Evolutionary conservation across 2,113 vertebrate species (phyloP).

Genomic region (Silurus meridionalis): DNA sequence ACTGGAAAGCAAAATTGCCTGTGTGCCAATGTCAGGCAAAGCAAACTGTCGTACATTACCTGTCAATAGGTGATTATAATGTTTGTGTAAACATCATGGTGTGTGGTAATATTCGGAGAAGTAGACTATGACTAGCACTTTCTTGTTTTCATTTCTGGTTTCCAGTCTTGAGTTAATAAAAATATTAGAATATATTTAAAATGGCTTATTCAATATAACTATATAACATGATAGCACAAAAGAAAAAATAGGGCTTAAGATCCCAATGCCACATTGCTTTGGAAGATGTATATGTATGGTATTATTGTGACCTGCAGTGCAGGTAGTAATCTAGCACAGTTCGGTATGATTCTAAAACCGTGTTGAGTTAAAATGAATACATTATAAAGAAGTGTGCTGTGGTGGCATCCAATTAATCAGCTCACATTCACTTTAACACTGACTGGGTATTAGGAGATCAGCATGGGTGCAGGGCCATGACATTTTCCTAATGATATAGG

Average conservation of each 20-base stretch:
- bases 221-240: background rate
- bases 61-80: background rate
- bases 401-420: background rate
- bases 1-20: background rate
- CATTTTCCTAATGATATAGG: background rate
- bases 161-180: background rate
- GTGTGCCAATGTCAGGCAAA: slow-evolving; percentile 1
- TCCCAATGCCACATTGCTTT: background rate
- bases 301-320: background rate
- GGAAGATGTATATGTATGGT: background rate
- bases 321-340: background rate
- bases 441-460: background rate
- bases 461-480: background rate
- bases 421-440: background rate
- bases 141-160: background rate
- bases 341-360: background rate
- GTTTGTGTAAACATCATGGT: background rate
- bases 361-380: background rate
- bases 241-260: background rate
- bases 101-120: background rate
- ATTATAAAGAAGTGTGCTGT: background rate
- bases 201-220: background rate
- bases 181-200: background rate
- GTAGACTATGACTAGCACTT: background rate
- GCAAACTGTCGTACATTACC: background rate